Base-by-base conservation (phyloP, 1,140 invertebrate species). In the Hypsibius dujardini region DNA sequence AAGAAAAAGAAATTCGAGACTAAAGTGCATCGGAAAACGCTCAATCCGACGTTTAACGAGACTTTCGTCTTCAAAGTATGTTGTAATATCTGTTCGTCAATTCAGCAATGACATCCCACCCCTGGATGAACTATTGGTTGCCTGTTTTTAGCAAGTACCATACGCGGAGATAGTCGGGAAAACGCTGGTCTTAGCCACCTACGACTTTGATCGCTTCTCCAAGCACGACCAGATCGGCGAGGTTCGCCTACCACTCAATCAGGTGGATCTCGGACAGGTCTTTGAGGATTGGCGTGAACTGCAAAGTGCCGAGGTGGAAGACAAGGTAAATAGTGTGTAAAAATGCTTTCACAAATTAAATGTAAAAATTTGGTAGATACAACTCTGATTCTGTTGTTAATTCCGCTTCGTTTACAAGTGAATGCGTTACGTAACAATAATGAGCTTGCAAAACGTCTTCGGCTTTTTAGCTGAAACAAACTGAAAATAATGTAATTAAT, bases 1-100 rank as follows among this genome's bases (percentile, higher is more conserved):
- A 99, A 98, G 83, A 99, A 99, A 82, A 98, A 98, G 84, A 99
- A 99, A 80, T 96, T 96, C 79, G 96, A 99, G 81, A 99, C 96
- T 1, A 99, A 99, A 85, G 95, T 99, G 72, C 95, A 99, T 81
- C 86, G 96, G 72, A 99, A 98, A 82, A 98, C 95, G 1, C 83
- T 99, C 46, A 98, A 87, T 83, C 95, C 95, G 0, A 90, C 96
- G 62, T 99, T 99, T 82, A 98, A 99, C 79, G 96, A 99, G 82
- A 96, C 91, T 7, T 99, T 99, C 80, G 88, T 92, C 56, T 99
- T 99, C 81, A 99, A 99, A 86, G 94, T 92, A 80, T 79, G 79
- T 73, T n/a, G 59, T 70, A 46, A 15, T 70, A 2, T 45, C 3
- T 69, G 47, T 62, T 73, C 42, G 14, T 1, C 2, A 2, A n/a